Evolutionary conservation across 2,888 invertebrate species (phyloP).

Genomic region (Lymantria dispar): DNA sequence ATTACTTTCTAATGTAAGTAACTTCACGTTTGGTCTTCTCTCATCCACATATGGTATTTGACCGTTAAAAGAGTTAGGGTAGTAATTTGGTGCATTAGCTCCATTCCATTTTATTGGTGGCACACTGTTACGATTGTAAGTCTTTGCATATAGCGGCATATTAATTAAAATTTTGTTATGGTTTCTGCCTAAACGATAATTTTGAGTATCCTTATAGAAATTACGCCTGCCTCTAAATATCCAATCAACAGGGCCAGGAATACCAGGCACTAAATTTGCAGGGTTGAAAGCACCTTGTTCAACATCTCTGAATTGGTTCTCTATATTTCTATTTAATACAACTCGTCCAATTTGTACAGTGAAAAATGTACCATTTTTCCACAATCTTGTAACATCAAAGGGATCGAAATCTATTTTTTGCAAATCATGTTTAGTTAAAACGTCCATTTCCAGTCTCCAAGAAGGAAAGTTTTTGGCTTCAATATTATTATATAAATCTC

Average conservation of each 20-base stretch:
- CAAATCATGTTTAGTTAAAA: conserved; percentile 62
- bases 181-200: conserved; percentile 43
- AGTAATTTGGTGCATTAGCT: conserved; percentile 41
- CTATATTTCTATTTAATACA: conserved; percentile 70
- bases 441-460: conserved; percentile 68
- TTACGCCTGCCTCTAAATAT: conserved; percentile 74
- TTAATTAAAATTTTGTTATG: conserved; percentile 41
- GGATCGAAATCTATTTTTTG: conserved; percentile 59
- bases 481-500: conserved; percentile 93
- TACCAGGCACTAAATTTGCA: conserved; percentile 55
- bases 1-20: conserved; percentile 8
- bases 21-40: conserved; percentile 10
- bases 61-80: conserved; percentile 44
- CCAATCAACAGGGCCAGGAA: conserved; percentile 76
- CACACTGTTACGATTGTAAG: conserved; percentile 39
- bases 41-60: conserved; percentile 41
- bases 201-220: conserved; percentile 81
- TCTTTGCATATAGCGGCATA: conserved; percentile 31
- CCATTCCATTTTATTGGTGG: conserved; percentile 37
- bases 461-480: conserved; percentile 80
- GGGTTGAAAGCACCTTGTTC: conserved; percentile 77
- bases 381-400: conserved; percentile 68
- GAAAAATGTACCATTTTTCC: conserved; percentile 69
- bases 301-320: conserved; percentile 73
- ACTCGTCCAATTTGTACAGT: conserved; percentile 74